Conservation (phyloP, 2,797 vertebrate genomes). For the Apodemus agrarius region DNA sequence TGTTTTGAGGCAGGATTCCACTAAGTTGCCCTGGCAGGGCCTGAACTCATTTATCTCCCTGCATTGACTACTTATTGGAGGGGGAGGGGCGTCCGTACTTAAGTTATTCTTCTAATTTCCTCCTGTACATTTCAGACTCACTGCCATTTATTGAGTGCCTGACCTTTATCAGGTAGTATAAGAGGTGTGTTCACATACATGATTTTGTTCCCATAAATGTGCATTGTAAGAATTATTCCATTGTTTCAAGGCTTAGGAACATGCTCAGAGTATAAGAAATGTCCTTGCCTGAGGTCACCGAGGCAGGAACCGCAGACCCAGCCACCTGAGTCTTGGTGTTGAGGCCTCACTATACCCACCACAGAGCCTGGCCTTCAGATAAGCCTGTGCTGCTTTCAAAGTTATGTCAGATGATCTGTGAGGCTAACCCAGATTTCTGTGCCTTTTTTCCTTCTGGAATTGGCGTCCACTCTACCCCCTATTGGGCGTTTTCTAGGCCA, state of each 20-base stretch:
- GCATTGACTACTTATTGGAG: background rate
- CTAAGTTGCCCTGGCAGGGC: background rate
- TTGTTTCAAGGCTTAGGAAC: constrained; percentile 5
- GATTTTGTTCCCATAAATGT: background rate
- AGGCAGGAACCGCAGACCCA: background rate
- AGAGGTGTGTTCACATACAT: background rate
- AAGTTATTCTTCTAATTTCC: background rate
- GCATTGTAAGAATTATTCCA: background rate
- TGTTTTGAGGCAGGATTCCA: background rate
- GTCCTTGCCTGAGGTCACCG: background rate
- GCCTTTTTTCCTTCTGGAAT: background rate
- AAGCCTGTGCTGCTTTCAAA: background rate
- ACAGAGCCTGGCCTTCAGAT: background rate
- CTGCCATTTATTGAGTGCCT: background rate
- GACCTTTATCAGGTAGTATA: background rate
- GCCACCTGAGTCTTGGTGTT: background rate
- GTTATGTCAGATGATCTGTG: background rate
- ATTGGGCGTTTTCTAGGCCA: background rate
- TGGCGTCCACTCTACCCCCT: background rate
- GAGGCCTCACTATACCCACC: background rate
- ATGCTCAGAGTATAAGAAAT: background rate
- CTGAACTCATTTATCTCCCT: background rate
- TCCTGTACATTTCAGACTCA: constrained; percentile 30
- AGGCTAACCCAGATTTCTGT: background rate
- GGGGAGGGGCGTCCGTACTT: background rate